Conservation (phyloP, 2,888 invertebrate species). For the Caenorhabditis imperialis region DNA sequence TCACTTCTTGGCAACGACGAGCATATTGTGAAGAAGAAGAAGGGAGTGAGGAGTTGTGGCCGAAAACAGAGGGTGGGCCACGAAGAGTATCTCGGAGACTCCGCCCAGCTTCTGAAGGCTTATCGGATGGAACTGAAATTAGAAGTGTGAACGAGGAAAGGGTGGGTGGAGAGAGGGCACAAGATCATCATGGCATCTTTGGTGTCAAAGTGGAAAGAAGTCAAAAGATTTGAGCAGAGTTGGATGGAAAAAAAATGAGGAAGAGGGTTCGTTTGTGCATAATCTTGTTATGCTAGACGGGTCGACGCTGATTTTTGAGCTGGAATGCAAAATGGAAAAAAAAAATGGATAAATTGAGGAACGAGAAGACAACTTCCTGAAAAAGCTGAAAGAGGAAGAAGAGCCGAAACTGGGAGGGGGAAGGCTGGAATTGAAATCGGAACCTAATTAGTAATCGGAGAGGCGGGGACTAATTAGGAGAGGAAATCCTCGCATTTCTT, state of each 20-base stretch:
- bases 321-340: constrained; percentile 26
- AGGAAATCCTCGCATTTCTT: background rate
- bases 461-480: constrained; percentile 31
- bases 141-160: too few relatives aligned
- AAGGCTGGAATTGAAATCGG: constrained; percentile 17
- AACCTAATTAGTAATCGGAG: constrained; percentile 38
- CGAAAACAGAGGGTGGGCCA: background rate
- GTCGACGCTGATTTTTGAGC: constrained; percentile 21
- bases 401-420: constrained; percentile 1
- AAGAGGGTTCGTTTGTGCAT: constrained; percentile 5
- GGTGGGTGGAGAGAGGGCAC: too few relatives aligned
- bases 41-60: background rate
- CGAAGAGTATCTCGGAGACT: too few relatives aligned
- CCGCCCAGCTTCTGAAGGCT: too few relatives aligned
- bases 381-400: constrained; percentile 4
- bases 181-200: too few relatives aligned
- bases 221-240: too few relatives aligned
- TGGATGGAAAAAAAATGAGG: too few relatives aligned
- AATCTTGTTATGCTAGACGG: constrained; percentile 10
- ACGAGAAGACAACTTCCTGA: constrained; percentile 17
- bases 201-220: too few relatives aligned
- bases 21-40: constrained; percentile 15
- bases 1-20: constrained; percentile 35
- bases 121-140: too few relatives aligned
- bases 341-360: too few relatives aligned